phyloP scores from a whole-genome alignment of 2,797 vertebrate species.

The Capromys pilorides region DNA sequence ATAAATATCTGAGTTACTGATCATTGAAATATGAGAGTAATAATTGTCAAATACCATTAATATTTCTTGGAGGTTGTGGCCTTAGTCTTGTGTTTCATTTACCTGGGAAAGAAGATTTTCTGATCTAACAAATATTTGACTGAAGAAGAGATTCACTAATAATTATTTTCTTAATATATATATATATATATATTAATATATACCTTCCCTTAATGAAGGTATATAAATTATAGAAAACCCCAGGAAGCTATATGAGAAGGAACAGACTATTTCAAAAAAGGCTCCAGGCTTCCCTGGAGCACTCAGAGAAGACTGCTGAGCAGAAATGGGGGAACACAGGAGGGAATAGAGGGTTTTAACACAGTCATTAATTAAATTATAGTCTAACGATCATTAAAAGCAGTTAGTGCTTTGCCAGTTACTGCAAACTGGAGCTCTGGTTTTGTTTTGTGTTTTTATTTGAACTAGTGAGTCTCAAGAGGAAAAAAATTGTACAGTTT shows the following conservation, averaged over 20 bases:
- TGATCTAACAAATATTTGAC: neutral
- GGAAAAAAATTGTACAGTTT: neutral
- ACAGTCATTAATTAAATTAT: constrained; percentile 58
- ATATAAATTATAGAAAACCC: neutral
- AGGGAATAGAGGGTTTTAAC: neutral
- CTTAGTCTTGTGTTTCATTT: neutral
- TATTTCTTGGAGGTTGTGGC: neutral
- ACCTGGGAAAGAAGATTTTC: neutral
- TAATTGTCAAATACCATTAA: neutral
- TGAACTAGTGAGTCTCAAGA: constrained; percentile 27
- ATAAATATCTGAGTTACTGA: constrained; percentile 41
- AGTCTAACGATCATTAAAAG: constrained; percentile 61
- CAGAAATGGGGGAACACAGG: neutral
- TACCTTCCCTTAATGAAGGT: constrained; percentile 3
- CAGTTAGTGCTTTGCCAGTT: constrained; percentile 62
- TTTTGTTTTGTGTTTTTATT: constrained; percentile 25
- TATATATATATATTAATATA: no score
- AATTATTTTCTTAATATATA: neutral
- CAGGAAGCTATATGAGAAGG: neutral
- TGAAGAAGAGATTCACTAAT: neutral
- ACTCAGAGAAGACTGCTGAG: neutral
- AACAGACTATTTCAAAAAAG: neutral
- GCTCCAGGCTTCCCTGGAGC: neutral
- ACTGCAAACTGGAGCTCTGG: neutral
- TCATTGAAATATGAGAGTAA: neutral